These are phyloP conservation scores for Nothocercus julius DNA, from an alignment of 2,113 vertebrate genomes.

Conservation along the genomic window DNA sequence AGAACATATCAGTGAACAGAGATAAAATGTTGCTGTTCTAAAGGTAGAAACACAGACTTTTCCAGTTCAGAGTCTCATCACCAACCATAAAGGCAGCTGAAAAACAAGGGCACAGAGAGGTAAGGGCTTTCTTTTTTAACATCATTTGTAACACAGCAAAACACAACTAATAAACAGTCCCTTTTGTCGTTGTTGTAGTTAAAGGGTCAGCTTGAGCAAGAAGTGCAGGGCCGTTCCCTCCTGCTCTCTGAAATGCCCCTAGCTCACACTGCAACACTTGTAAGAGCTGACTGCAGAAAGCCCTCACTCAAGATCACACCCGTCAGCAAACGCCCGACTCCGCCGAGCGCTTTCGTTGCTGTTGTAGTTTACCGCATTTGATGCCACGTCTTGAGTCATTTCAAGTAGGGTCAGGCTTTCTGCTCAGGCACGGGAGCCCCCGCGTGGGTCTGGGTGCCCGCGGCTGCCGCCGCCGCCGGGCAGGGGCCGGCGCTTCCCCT, in stretches of 20 bases:
- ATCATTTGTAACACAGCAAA: not conserved
- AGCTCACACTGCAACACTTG: not conserved
- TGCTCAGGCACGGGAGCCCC: fast-evolving
- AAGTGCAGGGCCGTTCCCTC: not conserved
- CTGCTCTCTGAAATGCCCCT: fast-evolving
- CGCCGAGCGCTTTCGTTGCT: not conserved
- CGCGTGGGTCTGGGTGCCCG: not conserved
- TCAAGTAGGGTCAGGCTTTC: not conserved
- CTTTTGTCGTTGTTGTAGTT: not conserved
- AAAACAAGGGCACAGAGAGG: not conserved
- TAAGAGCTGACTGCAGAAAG: not conserved
- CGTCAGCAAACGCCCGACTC: not conserved
- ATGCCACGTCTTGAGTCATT: not conserved
- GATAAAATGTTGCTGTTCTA: not conserved
- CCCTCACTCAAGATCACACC: fast-evolving
- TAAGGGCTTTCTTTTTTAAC: not conserved
- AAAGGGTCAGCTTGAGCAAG: not conserved
- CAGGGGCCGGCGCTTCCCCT: not conserved
- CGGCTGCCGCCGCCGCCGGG: fast-evolving
- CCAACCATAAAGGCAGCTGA: not conserved
- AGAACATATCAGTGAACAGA: not conserved
- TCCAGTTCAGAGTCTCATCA: not conserved
- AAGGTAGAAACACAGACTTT: not conserved
- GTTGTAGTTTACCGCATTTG: not conserved
- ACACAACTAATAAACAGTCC: not conserved